Evolutionary conservation across 2,888 invertebrate genomes (phyloP).

Genomic region (Caenorhabditis zanzibari): DNA sequence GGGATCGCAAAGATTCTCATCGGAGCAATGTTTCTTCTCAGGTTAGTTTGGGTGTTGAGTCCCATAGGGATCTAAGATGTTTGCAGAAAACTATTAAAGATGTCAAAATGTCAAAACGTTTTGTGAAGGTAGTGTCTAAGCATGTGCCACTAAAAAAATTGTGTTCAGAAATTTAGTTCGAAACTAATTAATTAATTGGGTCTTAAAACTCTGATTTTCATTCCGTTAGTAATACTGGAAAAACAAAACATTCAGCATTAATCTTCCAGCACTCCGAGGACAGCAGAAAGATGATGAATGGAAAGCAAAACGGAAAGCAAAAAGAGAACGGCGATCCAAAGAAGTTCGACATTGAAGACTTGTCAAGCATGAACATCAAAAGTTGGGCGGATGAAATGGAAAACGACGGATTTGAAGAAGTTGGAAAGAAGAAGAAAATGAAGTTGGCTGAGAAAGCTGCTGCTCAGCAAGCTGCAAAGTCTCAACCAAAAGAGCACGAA

Average conservation of each 20-base stretch:
- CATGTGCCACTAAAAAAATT: conserved; percentile 7
- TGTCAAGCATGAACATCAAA: conserved; percentile 24
- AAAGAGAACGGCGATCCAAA: conserved; percentile 35
- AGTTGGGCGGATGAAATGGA: conserved; percentile 57
- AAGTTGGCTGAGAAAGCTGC: conserved; percentile 40
- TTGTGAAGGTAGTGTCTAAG: conserved; percentile 29
- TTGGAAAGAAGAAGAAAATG: conserved; percentile 61
- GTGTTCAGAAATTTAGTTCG: too few species aligned
- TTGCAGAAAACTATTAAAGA: conserved; percentile 19
- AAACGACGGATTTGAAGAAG: conserved; percentile 47
- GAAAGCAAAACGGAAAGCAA: conserved; percentile 10
- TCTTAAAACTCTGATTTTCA: neutral
- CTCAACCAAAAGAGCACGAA: conserved; percentile 22
- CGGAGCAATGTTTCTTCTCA: conserved; percentile 54
- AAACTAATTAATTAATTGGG: too few species aligned
- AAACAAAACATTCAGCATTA: too few species aligned
- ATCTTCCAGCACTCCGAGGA: conserved; percentile 52
- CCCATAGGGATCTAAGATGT: too few species aligned
- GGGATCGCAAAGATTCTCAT: conserved; percentile 60
- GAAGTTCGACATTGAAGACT: conserved; percentile 47
- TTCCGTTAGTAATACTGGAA: too few species aligned
- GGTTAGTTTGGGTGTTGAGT: conserved; percentile 28
- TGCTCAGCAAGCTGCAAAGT: conserved; percentile 5
- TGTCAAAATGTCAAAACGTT: conserved; percentile 16
- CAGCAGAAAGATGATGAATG: conserved; percentile 21